Evolutionary conservation across 2,797 vertebrate genomes (phyloP).

Genomic region (Micrastur ruficollis): DNA sequence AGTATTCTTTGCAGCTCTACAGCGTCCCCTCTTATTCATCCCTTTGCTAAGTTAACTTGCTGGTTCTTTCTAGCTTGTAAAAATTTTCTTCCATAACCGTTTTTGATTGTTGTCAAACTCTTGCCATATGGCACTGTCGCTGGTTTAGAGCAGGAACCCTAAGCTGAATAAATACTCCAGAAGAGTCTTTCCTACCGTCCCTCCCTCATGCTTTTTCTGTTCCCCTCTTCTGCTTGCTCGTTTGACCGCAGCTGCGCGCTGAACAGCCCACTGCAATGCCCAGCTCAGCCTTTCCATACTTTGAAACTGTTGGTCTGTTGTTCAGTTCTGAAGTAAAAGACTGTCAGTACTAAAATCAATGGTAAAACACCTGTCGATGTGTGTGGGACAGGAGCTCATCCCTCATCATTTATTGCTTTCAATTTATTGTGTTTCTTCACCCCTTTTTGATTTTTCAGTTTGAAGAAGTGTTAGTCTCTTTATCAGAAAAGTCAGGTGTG

Average conservation of each 20-base stretch:
- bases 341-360: not conserved
- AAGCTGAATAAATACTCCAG: not conserved
- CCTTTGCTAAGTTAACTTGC: not conserved
- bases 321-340: not conserved
- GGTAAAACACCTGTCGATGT: not conserved
- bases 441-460: constrained; percentile 3
- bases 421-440: not conserved
- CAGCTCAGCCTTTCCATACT: not conserved
- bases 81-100: not conserved
- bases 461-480: not conserved
- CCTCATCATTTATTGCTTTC: not conserved
- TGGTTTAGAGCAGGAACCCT: not conserved
- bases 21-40: not conserved
- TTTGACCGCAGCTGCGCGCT: not conserved
- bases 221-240: not conserved
- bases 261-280: not conserved
- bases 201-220: not conserved
- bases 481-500: not conserved
- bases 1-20: not conserved
- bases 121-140: not conserved
- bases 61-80: not conserved
- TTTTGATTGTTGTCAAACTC: not conserved
- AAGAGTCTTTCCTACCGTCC: not conserved
- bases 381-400: not conserved
- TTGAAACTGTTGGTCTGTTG: not conserved